Conservation (phyloP, 2,888 invertebrate species). For the Tetragonisca angustula region DNA sequence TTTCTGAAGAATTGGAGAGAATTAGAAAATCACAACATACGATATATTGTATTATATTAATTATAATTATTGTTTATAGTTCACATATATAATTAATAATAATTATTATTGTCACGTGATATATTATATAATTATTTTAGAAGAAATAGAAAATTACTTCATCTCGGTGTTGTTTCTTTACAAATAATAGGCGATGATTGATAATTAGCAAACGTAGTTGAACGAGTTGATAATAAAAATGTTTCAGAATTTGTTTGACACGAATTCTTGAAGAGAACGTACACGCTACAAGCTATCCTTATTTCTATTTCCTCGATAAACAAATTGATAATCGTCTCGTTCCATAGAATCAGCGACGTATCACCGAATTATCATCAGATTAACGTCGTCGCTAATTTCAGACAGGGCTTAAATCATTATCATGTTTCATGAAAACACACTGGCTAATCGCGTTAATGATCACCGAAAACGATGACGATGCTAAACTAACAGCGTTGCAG, state of each 20-base stretch:
- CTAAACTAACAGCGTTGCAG: constrained; percentile 66
- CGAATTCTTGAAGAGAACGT: not conserved
- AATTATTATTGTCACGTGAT: no score
- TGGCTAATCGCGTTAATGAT: constrained; percentile 70
- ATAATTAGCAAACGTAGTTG: not conserved
- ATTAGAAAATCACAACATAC: no score
- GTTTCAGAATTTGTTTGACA: not conserved
- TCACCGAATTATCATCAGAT: not conserved
- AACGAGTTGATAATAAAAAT: not conserved
- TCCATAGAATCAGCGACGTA: not conserved
- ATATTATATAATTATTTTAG: no score
- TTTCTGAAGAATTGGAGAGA: no score
- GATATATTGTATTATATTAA: no score
- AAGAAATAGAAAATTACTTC: not conserved
- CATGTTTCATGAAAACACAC: constrained; percentile 33
- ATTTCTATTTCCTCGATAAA: no score
- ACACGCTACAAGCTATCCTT: no score
- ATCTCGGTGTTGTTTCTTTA: not conserved
- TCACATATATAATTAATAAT: no score
- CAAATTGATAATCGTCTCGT: not conserved
- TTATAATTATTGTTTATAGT: no score
- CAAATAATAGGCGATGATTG: not conserved
- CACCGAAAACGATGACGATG: constrained; percentile 64
- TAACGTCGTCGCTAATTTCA: not conserved
- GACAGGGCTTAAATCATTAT: not conserved